phyloP scores from a whole-genome alignment of 30 jellyfish, hydroid and myxozoan species.

The Cassiopea andromeda region DNA sequence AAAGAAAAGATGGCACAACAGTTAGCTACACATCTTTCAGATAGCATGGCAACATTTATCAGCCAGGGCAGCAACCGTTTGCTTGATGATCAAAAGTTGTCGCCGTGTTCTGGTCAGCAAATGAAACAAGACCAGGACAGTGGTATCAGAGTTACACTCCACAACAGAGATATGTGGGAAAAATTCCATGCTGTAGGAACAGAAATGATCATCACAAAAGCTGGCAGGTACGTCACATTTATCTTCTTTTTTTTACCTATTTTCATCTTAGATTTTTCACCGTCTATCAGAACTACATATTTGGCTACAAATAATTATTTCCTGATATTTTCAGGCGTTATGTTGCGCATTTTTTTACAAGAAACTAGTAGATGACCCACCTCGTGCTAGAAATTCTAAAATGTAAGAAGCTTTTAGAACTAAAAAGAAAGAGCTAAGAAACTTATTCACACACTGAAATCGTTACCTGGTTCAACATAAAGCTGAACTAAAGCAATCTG shows the following conservation, averaged over 20 bases:
- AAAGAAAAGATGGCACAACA: conserved; percentile 78
- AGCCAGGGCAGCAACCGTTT: conserved; percentile 52
- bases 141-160: conserved; percentile 80
- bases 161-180: conserved; percentile 94
- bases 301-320: not conserved
- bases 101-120: conserved; percentile 57
- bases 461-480: too few relatives aligned
- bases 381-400: too few relatives aligned
- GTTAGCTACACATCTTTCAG: conserved; percentile 76
- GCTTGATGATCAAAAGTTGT: conserved; percentile 26
- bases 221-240: conserved; percentile 87
- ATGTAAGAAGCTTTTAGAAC: too few relatives aligned
- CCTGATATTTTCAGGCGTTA: not conserved
- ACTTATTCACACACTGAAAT: too few relatives aligned
- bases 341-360: too few relatives aligned
- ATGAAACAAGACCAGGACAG: conserved; percentile 73
- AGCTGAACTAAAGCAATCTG: too few relatives aligned
- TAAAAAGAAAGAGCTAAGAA: too few relatives aligned
- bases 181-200: conserved; percentile 93
- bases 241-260: not conserved
- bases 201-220: conserved; percentile 97
- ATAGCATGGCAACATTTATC: conserved; percentile 70
- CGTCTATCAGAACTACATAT: not conserved
- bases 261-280: too few relatives aligned
- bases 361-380: too few relatives aligned